Conservation (phyloP, 2,888 invertebrate species). For the Cheilosia vulpina region DNA sequence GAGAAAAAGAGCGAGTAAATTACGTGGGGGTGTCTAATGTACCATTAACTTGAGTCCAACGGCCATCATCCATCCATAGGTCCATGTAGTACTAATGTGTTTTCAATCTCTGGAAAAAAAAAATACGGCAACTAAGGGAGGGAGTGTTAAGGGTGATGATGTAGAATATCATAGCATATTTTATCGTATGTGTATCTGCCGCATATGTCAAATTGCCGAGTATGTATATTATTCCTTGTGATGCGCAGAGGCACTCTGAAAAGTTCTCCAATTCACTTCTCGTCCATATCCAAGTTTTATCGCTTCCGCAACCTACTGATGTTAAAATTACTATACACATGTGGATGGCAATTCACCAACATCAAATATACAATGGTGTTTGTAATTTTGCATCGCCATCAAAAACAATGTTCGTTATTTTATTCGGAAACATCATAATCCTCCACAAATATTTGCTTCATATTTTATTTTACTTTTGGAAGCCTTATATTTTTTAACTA, state of each 20-base stretch:
- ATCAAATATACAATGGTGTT: conserved; percentile 6
- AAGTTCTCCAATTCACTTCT: conserved; percentile 49
- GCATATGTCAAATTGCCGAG: conserved; percentile 60
- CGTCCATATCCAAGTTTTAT: conserved; percentile 51
- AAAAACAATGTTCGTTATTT: no score
- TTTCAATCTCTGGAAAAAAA: conserved; percentile 68
- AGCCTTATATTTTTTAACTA: no score
- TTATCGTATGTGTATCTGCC: conserved; percentile 42
- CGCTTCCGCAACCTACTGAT: conserved; percentile 57
- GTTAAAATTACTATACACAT: conserved; percentile 28
- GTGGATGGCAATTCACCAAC: not conserved
- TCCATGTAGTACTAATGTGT: conserved; percentile 72
- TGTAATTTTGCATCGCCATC: conserved; percentile 1
- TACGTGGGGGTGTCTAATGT: conserved; percentile 74
- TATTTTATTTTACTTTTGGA: no score
- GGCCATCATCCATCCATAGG: conserved; percentile 65
- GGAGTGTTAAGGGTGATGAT: conserved; percentile 59
- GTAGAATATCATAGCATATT: conserved; percentile 53
- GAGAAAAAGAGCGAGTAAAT: conserved; percentile 70
- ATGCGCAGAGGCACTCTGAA: conserved; percentile 53
- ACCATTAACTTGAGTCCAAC: conserved; percentile 72
- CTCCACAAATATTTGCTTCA: no score
- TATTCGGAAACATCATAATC: no score
- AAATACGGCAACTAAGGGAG: conserved; percentile 36
- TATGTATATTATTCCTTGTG: conserved; percentile 55